Conservation (phyloP, 1,140 invertebrate genomes). For the Diploscapter pachys region DNA sequence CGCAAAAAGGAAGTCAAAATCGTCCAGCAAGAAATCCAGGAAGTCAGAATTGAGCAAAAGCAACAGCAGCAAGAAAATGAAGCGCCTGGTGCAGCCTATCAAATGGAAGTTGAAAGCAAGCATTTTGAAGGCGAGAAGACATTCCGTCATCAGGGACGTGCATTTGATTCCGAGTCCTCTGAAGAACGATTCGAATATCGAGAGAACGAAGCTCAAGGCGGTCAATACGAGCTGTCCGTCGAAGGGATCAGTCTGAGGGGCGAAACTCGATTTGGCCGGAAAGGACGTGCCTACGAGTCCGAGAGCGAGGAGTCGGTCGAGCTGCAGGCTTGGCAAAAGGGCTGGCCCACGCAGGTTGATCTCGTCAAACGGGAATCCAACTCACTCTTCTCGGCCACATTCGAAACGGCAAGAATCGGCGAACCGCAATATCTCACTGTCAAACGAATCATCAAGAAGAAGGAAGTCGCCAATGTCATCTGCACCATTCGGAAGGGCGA, state of each 20-base stretch:
- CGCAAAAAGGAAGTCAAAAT: constrained; percentile 13
- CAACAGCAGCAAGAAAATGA: constrained; percentile 20
- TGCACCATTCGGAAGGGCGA: constrained; percentile 28
- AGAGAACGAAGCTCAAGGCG: constrained; percentile 37
- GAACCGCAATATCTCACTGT: constrained; percentile 14
- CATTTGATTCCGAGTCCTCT: constrained; percentile 31
- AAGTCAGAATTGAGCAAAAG: constrained; percentile 25
- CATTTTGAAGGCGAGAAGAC: constrained; percentile 27
- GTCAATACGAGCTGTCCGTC: constrained; percentile 29
- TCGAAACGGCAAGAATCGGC: constrained; percentile 30
- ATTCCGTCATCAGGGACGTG: constrained; percentile 20
- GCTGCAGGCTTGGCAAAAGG: constrained; percentile 18
- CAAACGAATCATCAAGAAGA: constrained; percentile 21
- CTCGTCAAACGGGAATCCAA: constrained; percentile 40
- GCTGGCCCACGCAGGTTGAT: constrained; percentile 36
- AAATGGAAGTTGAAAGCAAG: constrained; percentile 34
- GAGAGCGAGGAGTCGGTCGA: constrained; percentile 31
- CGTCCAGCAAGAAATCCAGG: neutral
- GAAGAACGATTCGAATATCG: constrained; percentile 30
- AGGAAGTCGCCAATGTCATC: constrained; percentile 18
- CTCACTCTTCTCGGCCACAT: constrained; percentile 28
- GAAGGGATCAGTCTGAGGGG: constrained; percentile 26
- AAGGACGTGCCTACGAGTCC: constrained; percentile 27
- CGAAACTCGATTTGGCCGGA: constrained; percentile 25
- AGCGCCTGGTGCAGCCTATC: constrained; percentile 35